These are phyloP conservation scores for Corythornis madagascariensis DNA, from an alignment of 2,113 vertebrate genomes.

Conservation along the genomic window DNA sequence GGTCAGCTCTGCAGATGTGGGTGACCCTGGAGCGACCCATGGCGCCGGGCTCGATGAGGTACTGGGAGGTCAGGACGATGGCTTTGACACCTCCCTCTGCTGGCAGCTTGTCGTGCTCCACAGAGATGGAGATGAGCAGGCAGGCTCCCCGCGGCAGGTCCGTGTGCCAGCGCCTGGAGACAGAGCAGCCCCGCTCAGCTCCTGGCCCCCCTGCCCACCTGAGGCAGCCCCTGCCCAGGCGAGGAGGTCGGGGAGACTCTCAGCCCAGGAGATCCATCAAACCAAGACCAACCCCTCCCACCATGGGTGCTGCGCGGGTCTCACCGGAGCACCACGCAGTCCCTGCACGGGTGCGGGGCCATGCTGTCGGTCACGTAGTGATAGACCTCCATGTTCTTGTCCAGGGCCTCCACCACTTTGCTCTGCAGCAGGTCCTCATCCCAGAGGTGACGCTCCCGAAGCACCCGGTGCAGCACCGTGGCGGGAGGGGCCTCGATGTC, in stretches of 20 bases:
- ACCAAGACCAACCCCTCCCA: rapidly evolving
- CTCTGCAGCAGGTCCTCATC: slow-evolving; percentile 87
- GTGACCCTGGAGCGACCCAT: slow-evolving; percentile 80
- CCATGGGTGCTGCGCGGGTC: background rate
- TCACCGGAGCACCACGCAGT: slow-evolving; percentile 85
- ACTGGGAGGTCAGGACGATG: slow-evolving; percentile 81
- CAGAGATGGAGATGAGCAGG: slow-evolving; percentile 79
- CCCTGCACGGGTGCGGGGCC: slow-evolving; percentile 83
- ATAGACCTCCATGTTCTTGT: slow-evolving; percentile 81
- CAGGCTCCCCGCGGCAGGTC: slow-evolving; percentile 80
- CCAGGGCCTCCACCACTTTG: slow-evolving; percentile 81
- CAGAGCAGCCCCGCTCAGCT: background rate
- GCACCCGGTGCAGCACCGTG: slow-evolving; percentile 77
- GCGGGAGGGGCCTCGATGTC: slow-evolving; percentile 80
- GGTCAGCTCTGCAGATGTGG: slow-evolving; percentile 85
- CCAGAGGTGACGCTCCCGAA: slow-evolving; percentile 86
- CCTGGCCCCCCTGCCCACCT: rapidly evolving
- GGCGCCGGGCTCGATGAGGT: slow-evolving; percentile 82
- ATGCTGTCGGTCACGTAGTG: slow-evolving; percentile 87
- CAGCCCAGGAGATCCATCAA: background rate
- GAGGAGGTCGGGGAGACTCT: background rate
- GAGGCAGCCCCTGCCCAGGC: background rate
- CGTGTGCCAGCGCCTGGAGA: slow-evolving; percentile 77
- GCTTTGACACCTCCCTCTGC: slow-evolving; percentile 79
- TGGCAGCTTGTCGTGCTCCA: slow-evolving; percentile 78